phyloP scores from a whole-genome alignment of 2,888 invertebrate species.

The Stramonita haemastoma region DNA sequence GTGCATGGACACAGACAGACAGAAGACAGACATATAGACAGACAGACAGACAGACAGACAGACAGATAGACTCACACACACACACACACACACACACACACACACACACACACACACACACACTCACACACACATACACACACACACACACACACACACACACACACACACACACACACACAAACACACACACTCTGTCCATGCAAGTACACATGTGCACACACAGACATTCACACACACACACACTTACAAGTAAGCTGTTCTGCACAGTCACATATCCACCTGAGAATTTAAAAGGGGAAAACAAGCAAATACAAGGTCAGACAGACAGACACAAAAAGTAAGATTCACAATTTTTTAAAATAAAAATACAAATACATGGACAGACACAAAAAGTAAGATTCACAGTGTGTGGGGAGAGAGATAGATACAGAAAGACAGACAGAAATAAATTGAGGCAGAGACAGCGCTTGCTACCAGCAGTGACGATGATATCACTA shows the following conservation, averaged over 20 bases:
- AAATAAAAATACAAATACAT: no score
- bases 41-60: slow-evolving; percentile 18
- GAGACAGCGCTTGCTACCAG: no score
- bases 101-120: not conserved
- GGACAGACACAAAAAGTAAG: no score
- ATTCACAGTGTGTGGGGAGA: no score
- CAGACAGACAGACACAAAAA: no score
- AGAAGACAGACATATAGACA: slow-evolving; percentile 9
- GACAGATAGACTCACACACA: not conserved
- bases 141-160: not conserved
- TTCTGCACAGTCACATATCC: no score
- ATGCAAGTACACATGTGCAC: not conserved
- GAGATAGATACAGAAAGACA: no score
- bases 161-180: slow-evolving; percentile 5
- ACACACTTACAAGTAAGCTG: not conserved
- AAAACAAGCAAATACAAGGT: not conserved
- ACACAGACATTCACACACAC: not conserved
- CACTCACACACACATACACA: not conserved
- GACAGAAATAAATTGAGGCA: no score
- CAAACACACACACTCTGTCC: no score
- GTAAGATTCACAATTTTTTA: no score
- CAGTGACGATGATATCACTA: no score
- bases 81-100: slow-evolving; percentile 20
- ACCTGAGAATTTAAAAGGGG: not conserved
- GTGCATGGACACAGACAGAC: not conserved